These are phyloP conservation scores for Leucozona laternaria DNA, from an alignment of 2,888 invertebrate genomes.

Conservation along the genomic window DNA sequence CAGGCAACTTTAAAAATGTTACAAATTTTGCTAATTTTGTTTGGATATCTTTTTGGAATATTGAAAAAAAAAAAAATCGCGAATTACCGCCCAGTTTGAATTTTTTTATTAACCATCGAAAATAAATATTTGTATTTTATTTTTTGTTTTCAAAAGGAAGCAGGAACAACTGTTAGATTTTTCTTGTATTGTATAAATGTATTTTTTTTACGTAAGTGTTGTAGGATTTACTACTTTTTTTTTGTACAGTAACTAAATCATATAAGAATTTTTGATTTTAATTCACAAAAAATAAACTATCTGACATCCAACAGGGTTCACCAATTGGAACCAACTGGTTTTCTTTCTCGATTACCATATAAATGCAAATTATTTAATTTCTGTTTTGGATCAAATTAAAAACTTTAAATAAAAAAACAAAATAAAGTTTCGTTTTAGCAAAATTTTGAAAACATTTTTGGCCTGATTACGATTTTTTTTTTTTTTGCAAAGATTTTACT, in stretches of 20 bases:
- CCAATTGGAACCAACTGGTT: conserved; percentile 80
- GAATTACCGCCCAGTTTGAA: conserved; percentile 53
- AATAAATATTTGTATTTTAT: conserved; percentile 55
- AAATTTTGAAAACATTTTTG: conserved; percentile 82
- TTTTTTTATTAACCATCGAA: conserved; percentile 56
- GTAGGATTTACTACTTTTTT: conserved; percentile 62
- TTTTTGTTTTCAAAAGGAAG: conserved; percentile 62
- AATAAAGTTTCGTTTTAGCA: conserved; percentile 72
- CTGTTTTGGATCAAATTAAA: conserved; percentile 65
- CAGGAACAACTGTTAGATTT: conserved; percentile 65
- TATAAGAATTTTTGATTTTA: conserved; percentile 50
- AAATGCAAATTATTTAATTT: conserved; percentile 43
- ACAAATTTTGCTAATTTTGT: conserved; percentile 73
- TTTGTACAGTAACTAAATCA: conserved; percentile 66
- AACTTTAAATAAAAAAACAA: conserved; percentile 46
- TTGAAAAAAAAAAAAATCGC: conserved; percentile 51
- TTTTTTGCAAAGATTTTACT: conserved; percentile 74
- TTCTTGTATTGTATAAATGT: conserved; percentile 66
- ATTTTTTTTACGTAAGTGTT: conserved; percentile 67
- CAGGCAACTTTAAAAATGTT: conserved; percentile 76
- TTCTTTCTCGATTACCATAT: conserved; percentile 50
- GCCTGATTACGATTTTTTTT: conserved; percentile 81
- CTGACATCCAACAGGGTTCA: conserved; percentile 79
- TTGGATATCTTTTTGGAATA: conserved; percentile 52
- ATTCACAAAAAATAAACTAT: conserved; percentile 55